Base-by-base conservation (phyloP, 2,797 vertebrate species). In the Tinamus major region DNA sequence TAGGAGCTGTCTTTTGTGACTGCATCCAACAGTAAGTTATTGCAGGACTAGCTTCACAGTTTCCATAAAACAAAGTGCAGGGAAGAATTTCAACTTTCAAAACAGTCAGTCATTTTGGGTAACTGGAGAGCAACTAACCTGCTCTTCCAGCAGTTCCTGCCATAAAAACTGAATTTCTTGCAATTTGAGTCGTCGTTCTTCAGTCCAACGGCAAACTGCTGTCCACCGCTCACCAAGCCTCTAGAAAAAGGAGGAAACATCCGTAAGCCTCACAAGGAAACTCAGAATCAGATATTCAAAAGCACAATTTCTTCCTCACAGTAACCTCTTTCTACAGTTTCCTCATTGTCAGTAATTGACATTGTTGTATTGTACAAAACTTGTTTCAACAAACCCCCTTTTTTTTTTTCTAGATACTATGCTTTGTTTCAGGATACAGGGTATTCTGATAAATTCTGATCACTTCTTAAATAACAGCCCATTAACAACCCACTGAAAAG, bases 191-290 rank as follows among this genome's bases (percentile, higher is more conserved):
- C 99, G 98, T 27, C 98, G 97, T 76, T 99, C 99, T 82, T 99
- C 99, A 3, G 99, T 99, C 99, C 99, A 99, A 35, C 98, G 99
- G 92, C 99, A 99, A 93, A 99, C 99, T 1, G 99, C 99, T 9
- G 99, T 99, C 99, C 99, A 99, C 33, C 99, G 98, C 87, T 99
- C 99, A 3, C 99, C 99, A 44, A 99, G 97, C 76, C 98, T 98
- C 99, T 99, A 90, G 71, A 83, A 19, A 59, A 41, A 71, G 87
- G 35, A 67, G 26, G 16, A 46, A 75, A 75, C 3, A 20, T 10
- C 42, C 31, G 11, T 39, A 20, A 53, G 31, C 31, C 33, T 61
- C 61, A 65, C 27, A 86, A 65, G 33, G 16, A 74, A 91, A 39
- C 14, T 59, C 37, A 65, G 82, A 80, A 23, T 11, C 29, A 83